Evolutionary conservation across 2,888 invertebrate species (phyloP), one percentile per base, ranked within the genome.

Genomic region (Candidula unifasciata): DNA sequence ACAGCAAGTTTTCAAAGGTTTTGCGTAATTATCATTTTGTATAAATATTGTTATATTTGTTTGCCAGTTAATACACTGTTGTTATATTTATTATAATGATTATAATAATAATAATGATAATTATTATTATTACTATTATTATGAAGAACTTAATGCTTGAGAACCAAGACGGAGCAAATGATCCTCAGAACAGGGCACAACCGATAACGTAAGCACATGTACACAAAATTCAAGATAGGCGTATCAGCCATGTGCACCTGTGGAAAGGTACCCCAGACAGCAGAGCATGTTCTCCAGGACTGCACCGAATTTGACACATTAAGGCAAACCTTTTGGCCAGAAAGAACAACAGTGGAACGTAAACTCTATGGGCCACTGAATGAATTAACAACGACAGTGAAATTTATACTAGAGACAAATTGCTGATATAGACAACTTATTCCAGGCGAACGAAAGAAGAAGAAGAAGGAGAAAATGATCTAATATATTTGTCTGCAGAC

Each of bases 141-240:
- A n/a, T n/a, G n/a, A n/a, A n/a, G n/a, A n/a, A n/a, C n/a, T n/a
- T n/a, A n/a, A n/a, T n/a, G n/a, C n/a, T n/a, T n/a, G n/a, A n/a
- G n/a, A n/a, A n/a, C n/a, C n/a, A n/a, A n/a, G n/a, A n/a, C n/a
- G n/a, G n/a, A n/a, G n/a, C n/a, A n/a, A n/a, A n/a, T 21, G 24
- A 21, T 35, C 37, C 69, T 71, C 37, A 37, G 37, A 71, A 71
- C 37, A 71, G 69, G 69, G 24, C 69, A 71, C 37, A 71, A 71
- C 3, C 21, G 69, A 37, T 37, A 37, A 21, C 69, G 37, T 3
- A 71, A 37, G 6, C 69, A 71, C 69, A 71, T 71, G 69, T 71
- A 71, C 37, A 37, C 35, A 71, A 71, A 71, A 37, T 71, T 71
- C 69, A 71, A 71, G 69, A 71, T 71, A 37, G 69, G 69, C 35